These are phyloP conservation scores for Scolanthus callimorphus DNA, from an alignment of 92 coral and sea anemone species.

Conservation along the genomic window DNA sequence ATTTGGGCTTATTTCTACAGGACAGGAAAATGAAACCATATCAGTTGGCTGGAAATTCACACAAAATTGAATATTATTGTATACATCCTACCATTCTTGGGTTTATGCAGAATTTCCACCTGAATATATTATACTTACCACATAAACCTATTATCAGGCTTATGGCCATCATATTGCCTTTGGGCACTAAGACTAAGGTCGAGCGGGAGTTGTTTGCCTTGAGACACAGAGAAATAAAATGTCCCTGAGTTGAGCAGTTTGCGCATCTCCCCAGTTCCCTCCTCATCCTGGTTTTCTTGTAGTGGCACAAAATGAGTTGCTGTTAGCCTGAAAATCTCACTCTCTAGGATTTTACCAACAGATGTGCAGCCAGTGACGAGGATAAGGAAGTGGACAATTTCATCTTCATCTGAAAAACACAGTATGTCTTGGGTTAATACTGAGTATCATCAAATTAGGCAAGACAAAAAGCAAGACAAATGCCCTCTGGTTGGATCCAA, in stretches of 20 bases:
- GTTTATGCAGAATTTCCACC: too few species aligned
- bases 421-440: too few species aligned
- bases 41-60: too few species aligned
- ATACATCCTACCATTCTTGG: too few species aligned
- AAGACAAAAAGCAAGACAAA: too few species aligned
- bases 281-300: conserved; percentile 77
- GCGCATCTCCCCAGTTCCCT: conserved; percentile 77
- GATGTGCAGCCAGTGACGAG: conserved; percentile 94
- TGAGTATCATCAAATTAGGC: too few species aligned
- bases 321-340: conserved; percentile 80
- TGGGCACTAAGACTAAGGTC: conserved; percentile 92
- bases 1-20: too few species aligned
- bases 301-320: conserved; percentile 78
- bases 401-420: conserved; percentile 68
- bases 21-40: too few species aligned
- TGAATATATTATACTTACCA: too few species aligned
- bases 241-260: conserved; percentile 93
- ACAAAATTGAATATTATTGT: too few species aligned
- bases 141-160: conserved; percentile 92
- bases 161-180: conserved; percentile 72
- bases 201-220: conserved; percentile 62
- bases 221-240: conserved; percentile 79
- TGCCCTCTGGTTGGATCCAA: too few species aligned
- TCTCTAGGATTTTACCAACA: conserved; percentile 84
- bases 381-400: conserved; percentile 72